Percentiles rank a stretch among this genome's conserved stretches.
Evolutionary conservation across 2,113 vertebrate genomes (phyloP).

Genomic region (Shinisaurus crocodilurus): DNA sequence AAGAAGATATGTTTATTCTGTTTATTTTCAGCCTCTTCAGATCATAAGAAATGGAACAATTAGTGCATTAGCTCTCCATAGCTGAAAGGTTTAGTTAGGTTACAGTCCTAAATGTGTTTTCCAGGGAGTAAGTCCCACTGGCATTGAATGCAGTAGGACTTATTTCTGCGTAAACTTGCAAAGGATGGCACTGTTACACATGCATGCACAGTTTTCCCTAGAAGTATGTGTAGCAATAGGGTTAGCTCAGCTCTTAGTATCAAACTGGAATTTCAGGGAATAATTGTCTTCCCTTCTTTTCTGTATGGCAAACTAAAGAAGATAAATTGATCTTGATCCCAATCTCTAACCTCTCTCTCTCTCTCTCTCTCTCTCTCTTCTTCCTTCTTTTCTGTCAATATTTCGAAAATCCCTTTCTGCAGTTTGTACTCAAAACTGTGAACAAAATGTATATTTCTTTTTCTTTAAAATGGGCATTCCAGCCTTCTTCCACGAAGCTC

Average conservation of each 20-base stretch:
- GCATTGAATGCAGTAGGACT: neutral
- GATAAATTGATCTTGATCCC: neutral
- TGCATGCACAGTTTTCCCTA: neutral
- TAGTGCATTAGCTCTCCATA: conserved; percentile 31
- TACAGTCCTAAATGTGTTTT: neutral
- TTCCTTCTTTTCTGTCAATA: neutral
- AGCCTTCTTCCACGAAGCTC: neutral
- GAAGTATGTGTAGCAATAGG: neutral
- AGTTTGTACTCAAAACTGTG: neutral
- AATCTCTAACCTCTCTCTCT: no score
- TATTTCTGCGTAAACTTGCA: neutral
- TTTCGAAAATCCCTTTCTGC: neutral
- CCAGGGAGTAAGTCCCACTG: neutral
- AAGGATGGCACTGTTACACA: neutral
- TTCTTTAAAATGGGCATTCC: neutral
- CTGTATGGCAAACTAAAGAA: neutral
- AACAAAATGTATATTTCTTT: neutral
- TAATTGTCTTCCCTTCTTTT: neutral
- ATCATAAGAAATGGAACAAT: conserved; percentile 47
- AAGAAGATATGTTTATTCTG: neutral
- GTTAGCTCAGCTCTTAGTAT: neutral
- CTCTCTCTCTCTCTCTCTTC: neutral
- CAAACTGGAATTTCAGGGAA: neutral
- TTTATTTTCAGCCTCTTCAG: conserved; percentile 48
- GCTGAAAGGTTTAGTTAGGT: neutral